Base-by-base conservation (phyloP, 2,888 invertebrate species). In the Bruchidius siliquastri region DNA sequence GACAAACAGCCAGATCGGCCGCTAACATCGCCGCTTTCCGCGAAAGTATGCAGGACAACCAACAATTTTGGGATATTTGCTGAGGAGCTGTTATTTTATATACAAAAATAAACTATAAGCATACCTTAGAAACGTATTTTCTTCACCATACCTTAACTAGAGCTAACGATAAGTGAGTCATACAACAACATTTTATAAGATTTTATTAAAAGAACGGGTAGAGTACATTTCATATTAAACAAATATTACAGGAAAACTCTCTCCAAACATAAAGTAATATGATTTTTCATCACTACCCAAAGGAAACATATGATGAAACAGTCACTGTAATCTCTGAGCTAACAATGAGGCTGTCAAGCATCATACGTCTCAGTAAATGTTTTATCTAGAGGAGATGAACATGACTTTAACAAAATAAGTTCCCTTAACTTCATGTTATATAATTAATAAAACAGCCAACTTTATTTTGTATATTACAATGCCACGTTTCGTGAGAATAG, bases 161-260 rank as follows among this genome's bases (percentile, higher is more conserved):
- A 13, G 18, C 1, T 1, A 49, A 13, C 49, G 6, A 13, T 13
- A 18, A 49, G 18, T 49, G 13, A 49, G 18, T 13, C 6, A 49
- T 13, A 49, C 49, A 13, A 13, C 13, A 49, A 49, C 49, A 49
- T 18, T 49, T 49, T 70, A 67, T 74, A 71, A 70, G 68, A 74
- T 74, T 74, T 74, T 74, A 74, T 69, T 74, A 21, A 74, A 71
- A 74, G 74, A 69, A 71, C 71, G 71, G 71, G 69, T 69, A 72
- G 69, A 72, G 69, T 71, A 72, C 70, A 74, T 74, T 69, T 73
- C 71, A 71, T 73, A 71, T 21, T 73, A 73, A 71, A 73, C 22
- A 68, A 68, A 68, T 68, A 68, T 68, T 68, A 68, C 68, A 68
- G 68, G 22, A 68, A 21, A 49, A 8, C 49, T 49, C 18, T 49